Percentiles rank a stretch among this genome's conserved stretches.
These are phyloP conservation scores for Cricetomys ansorgei DNA, from an alignment of 2,113 vertebrate genomes.

Conservation along the genomic window DNA sequence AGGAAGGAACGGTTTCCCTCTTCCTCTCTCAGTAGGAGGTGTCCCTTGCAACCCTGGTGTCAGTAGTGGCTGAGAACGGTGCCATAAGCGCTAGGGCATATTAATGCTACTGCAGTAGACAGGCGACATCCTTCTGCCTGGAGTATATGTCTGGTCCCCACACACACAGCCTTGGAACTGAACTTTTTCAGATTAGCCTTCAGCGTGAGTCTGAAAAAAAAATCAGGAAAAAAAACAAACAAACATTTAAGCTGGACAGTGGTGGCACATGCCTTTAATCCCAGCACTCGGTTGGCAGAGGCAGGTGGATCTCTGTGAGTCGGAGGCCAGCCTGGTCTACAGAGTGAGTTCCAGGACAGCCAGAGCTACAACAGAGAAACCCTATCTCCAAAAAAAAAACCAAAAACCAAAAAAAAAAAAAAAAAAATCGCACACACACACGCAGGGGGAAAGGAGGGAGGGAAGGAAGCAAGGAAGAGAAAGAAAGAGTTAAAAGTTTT, in stretches of 20 bases:
- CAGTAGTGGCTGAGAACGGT: neutral
- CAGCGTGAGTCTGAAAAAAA: neutral
- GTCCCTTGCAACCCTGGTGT: neutral
- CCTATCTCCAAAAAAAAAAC: too few relatives aligned
- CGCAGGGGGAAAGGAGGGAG: neutral
- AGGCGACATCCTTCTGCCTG: neutral
- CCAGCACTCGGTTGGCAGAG: too few relatives aligned
- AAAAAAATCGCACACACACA: too few relatives aligned
- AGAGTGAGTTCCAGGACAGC: too few relatives aligned
- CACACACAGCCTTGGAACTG: neutral
- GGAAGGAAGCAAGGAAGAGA: neutral
- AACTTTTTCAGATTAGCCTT: constrained; percentile 42
- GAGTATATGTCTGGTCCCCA: neutral
- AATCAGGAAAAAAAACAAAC: neutral
- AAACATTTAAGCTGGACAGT: too few relatives aligned
- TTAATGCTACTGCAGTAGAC: neutral
- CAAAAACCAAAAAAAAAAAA: neutral
- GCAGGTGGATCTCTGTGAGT: too few relatives aligned
- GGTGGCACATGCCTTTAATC: too few relatives aligned
- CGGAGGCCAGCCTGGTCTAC: too few relatives aligned
- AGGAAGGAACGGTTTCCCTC: neutral
- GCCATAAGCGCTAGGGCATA: neutral
- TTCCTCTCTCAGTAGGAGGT: neutral
- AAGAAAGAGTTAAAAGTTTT: neutral
- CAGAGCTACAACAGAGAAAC: too few relatives aligned